A percentile compares a stretch with the other conserved stretches of the same genome.
Conservation (phyloP, 2,888 invertebrate species). For the Amphiduros pacificus region DNA sequence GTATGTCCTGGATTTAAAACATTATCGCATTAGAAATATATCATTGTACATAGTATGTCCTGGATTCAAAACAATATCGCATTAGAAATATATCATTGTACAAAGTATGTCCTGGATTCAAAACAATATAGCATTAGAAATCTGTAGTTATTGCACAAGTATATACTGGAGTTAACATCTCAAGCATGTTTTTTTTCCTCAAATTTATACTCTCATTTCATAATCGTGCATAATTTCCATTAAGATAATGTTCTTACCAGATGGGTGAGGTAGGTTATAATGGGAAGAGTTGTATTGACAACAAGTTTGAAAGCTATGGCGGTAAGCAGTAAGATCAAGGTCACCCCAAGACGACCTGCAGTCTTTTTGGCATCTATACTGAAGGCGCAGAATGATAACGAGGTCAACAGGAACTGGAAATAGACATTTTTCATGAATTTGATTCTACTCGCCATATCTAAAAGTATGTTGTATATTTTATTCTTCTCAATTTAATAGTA, state of each 20-base stretch:
- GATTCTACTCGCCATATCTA: no score
- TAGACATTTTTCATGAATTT: not conserved
- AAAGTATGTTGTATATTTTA: no score
- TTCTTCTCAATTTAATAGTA: no score
- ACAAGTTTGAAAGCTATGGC: not conserved
- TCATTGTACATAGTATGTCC: no score
- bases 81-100: no score
- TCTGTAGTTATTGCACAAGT: not conserved
- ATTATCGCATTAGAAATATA: no score
- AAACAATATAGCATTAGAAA: not conserved
- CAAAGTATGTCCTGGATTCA: no score
- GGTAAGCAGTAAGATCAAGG: not conserved
- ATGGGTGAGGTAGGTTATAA: not conserved
- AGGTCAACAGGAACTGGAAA: constrained; percentile 1
- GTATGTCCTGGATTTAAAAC: no score
- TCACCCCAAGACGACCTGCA: not conserved
- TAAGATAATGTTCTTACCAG: not conserved
- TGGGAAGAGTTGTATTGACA: not conserved
- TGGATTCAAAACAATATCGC: no score
- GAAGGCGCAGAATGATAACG: not conserved
- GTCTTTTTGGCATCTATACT: not conserved
- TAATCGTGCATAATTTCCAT: not conserved
- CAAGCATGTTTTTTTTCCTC: no score
- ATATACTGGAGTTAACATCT: no score
- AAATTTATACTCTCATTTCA: not conserved